These are phyloP conservation scores for Pteropus alecto DNA, from an alignment of 2,113 vertebrate genomes.

Conservation along the genomic window DNA sequence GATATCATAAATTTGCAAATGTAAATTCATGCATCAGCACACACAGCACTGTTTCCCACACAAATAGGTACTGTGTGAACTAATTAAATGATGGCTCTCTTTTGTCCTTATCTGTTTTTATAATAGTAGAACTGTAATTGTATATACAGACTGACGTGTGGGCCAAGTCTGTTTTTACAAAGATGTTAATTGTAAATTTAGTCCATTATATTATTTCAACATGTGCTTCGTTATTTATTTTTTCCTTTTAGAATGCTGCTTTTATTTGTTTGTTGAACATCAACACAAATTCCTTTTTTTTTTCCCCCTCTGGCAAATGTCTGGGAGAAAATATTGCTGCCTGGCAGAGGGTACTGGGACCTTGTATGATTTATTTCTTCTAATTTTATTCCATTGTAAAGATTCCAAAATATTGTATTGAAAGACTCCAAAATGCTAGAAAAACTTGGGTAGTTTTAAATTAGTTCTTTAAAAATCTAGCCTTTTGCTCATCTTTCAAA, in stretches of 20 bases:
- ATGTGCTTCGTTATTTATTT: slow-evolving; percentile 45
- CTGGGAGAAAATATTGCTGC: slow-evolving; percentile 4
- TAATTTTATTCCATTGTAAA: slow-evolving; percentile 48
- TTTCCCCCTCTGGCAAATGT: neutral
- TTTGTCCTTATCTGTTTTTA: slow-evolving; percentile 42
- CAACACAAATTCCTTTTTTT: neutral
- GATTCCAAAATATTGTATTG: slow-evolving; percentile 6
- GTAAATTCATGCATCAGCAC: slow-evolving; percentile 18
- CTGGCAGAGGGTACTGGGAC: neutral
- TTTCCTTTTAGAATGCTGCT: slow-evolving; percentile 53
- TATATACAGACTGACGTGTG: slow-evolving; percentile 26
- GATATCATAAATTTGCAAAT: neutral
- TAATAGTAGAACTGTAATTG: slow-evolving; percentile 13
- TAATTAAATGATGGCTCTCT: slow-evolving; percentile 8
- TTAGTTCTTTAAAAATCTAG: slow-evolving; percentile 48
- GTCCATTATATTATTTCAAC: slow-evolving; percentile 36
- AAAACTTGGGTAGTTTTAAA: slow-evolving; percentile 22
- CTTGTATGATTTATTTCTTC: slow-evolving; percentile 46
- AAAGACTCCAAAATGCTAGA: neutral
- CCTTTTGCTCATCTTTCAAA: slow-evolving; percentile 57
- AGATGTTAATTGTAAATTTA: slow-evolving; percentile 56
- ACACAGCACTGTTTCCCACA: neutral
- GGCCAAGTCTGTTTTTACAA: slow-evolving; percentile 49
- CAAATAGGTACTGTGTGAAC: neutral
- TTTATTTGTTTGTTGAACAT: slow-evolving; percentile 57